phyloP scores from a whole-genome alignment of 2,113 vertebrate species.

The Ciconia boyciana region DNA sequence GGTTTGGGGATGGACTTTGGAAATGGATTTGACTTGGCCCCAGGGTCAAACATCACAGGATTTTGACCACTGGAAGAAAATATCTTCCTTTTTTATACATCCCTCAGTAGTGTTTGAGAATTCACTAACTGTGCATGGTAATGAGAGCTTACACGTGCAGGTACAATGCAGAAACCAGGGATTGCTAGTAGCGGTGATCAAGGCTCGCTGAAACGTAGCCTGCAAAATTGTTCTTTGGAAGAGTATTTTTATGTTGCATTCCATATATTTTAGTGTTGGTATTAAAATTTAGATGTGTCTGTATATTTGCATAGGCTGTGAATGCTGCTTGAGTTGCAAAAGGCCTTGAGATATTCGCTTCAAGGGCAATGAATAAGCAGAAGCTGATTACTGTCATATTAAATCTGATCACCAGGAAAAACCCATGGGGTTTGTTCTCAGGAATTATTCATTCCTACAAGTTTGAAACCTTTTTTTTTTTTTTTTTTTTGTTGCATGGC shows the following conservation, averaged over 20 bases:
- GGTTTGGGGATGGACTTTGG: background rate
- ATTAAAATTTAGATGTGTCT: constrained; percentile 13
- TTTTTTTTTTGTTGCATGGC: background rate
- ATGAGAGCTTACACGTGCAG: background rate
- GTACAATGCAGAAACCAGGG: background rate
- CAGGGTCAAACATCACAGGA: background rate
- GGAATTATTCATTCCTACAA: background rate
- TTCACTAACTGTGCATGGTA: rapidly evolving
- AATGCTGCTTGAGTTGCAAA: background rate
- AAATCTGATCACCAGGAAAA: constrained; percentile 40
- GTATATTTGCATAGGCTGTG: background rate
- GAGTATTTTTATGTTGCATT: background rate
- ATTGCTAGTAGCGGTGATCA: background rate
- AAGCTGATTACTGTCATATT: constrained; percentile 48
- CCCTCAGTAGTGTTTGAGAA: background rate
- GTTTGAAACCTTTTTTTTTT: background rate
- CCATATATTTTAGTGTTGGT: background rate
- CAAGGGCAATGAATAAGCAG: constrained; percentile 36
- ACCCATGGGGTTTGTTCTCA: constrained; percentile 21
- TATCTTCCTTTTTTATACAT: background rate
- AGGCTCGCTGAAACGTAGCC: background rate
- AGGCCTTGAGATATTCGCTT: background rate
- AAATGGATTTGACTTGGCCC: background rate
- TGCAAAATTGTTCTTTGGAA: background rate
- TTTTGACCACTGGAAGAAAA: background rate